Evolutionary conservation across 2,113 vertebrate genomes (phyloP).

Genomic region (Corvus cornix): DNA sequence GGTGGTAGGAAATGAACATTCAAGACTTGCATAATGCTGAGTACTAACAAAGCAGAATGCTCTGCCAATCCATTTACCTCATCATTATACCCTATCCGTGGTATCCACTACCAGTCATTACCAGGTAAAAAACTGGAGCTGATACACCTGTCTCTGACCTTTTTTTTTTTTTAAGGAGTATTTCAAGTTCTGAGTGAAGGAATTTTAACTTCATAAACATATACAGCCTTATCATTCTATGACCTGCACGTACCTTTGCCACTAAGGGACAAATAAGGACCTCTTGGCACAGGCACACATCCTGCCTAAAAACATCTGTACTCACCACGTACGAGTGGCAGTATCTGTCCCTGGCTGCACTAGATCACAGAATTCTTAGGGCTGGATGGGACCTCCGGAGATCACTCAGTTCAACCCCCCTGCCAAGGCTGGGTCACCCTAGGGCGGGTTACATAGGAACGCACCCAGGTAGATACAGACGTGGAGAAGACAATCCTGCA

Average conservation of each 20-base stretch:
- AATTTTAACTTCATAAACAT: neutral
- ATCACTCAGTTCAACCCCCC: neutral
- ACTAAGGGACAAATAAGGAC: neutral
- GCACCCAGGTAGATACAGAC: neutral
- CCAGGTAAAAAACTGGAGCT: neutral
- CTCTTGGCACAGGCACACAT: neutral
- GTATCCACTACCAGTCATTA: too few relatives aligned
- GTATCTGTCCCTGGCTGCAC: neutral
- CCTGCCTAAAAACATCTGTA: neutral
- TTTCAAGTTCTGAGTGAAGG: neutral
- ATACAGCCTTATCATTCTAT: neutral
- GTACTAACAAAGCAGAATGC: neutral
- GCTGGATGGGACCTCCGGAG: neutral
- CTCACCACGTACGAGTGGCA: fast-evolving
- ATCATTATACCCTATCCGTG: neutral
- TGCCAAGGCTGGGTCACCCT: neutral
- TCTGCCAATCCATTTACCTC: too few relatives aligned
- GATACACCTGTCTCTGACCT: neutral
- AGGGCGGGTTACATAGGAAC: neutral
- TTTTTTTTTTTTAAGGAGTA: fast-evolving
- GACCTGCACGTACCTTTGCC: neutral
- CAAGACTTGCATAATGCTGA: neutral
- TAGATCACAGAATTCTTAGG: neutral
- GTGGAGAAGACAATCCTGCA: neutral
- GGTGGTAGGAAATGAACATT: neutral